A percentile compares a stretch with the other conserved stretches of the same genome.
These are phyloP conservation scores for Artibeus lituratus DNA, from an alignment of 2,797 vertebrate species.

Conservation along the genomic window DNA sequence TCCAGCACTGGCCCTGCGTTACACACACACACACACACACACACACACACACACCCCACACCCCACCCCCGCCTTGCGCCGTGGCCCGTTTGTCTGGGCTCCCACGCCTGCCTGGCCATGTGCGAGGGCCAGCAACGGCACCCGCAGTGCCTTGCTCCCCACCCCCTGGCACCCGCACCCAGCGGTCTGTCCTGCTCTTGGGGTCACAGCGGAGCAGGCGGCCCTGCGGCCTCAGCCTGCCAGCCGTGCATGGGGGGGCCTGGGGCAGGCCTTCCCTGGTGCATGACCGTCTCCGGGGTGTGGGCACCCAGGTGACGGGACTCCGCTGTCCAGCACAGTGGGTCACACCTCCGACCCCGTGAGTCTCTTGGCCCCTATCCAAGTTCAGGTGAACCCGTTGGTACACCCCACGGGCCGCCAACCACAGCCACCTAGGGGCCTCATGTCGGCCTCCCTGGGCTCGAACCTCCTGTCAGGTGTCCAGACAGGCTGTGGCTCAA, in stretches of 20 bases:
- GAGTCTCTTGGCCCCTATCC: neutral
- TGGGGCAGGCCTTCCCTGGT: neutral
- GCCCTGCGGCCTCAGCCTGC: no score
- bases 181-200: accelerated
- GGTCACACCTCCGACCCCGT: neutral
- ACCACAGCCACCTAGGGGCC: neutral
- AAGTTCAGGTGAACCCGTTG: neutral
- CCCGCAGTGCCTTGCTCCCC: no score
- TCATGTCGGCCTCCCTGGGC: neutral
- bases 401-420: no score
- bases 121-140: neutral
- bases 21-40: no score
- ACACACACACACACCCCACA: no score
- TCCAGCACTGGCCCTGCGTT: neutral
- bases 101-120: neutral
- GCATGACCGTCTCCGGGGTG: neutral
- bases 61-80: no score
- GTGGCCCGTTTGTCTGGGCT: neutral
- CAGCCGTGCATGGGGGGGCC: neutral
- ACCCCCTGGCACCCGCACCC: no score
- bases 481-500: neutral
- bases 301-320: neutral
- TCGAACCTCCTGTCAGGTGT: neutral
- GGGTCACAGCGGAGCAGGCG: neutral
- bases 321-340: neutral